These are phyloP conservation scores for Muscidifurax raptorellus DNA, from an alignment of 1,140 invertebrate genomes.

Conservation along the genomic window DNA sequence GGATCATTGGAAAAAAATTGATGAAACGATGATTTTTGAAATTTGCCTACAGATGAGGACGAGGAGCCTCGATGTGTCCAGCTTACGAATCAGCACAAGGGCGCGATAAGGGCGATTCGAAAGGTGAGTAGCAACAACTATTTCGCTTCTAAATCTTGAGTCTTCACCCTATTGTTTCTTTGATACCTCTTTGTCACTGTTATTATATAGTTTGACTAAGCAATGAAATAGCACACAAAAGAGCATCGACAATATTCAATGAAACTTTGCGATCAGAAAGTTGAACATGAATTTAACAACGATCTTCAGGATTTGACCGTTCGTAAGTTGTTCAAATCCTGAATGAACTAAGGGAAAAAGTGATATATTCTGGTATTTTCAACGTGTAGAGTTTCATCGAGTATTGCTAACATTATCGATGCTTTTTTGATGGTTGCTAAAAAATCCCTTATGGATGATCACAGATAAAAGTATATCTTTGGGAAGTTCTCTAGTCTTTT, in stretches of 20 bases:
- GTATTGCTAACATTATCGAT: background rate
- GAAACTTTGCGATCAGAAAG: background rate
- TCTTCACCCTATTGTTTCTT: conserved; percentile 78
- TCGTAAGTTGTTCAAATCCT: background rate
- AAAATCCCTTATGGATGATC: background rate
- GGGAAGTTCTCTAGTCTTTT: conserved; percentile 47
- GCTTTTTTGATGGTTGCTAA: background rate
- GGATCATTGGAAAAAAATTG: background rate
- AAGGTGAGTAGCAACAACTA: conserved; percentile 83
- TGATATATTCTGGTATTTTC: background rate
- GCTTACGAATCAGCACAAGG: conserved; percentile 91
- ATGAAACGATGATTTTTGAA: conserved; percentile 19
- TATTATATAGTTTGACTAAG: conserved; percentile 13
- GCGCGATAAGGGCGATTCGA: conserved; percentile 93
- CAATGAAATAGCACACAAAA: conserved; percentile 6
- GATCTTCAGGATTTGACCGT: background rate
- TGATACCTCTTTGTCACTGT: conserved; percentile 87
- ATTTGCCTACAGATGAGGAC: conserved; percentile 81
- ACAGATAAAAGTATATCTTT: background rate
- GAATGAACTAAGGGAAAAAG: background rate
- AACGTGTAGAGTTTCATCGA: conserved; percentile 7
- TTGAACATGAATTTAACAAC: background rate
- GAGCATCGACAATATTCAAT: conserved; percentile 29
- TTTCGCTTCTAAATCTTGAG: conserved; percentile 50
- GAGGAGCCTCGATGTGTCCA: conserved; percentile 86